Conservation (phyloP, 1,140 invertebrate species). For the Cataglyphis hispanica region DNA sequence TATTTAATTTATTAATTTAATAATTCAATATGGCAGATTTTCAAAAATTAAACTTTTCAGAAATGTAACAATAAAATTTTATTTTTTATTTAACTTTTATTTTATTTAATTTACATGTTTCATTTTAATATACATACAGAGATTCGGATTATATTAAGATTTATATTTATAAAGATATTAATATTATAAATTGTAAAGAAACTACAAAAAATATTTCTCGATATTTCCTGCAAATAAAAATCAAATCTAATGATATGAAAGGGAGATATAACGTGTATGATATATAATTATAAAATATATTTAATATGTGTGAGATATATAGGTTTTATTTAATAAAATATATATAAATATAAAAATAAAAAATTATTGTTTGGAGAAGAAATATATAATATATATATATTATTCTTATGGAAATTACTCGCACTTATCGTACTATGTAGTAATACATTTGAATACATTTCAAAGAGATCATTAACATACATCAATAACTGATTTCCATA, state of each 20-base stretch:
- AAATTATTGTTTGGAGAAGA: background rate
- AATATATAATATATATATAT: background rate
- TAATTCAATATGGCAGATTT: background rate
- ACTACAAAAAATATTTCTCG: background rate
- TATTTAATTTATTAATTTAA: background rate
- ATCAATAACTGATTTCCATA: constrained; percentile 52
- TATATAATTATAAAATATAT: background rate
- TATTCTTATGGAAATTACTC: constrained; percentile 4
- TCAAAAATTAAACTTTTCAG: background rate
- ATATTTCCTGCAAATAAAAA: background rate
- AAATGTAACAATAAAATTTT: background rate
- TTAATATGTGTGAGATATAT: background rate
- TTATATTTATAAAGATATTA: constrained; percentile 4
- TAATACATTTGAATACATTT: constrained; percentile 50
- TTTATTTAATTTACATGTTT: background rate
- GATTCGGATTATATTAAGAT: background rate
- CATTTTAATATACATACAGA: background rate
- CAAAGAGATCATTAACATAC: constrained; percentile 35
- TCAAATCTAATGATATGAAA: background rate
- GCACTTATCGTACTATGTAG: constrained; percentile 13
- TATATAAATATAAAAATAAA: too few relatives aligned
- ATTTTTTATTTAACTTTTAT: background rate
- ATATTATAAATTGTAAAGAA: constrained; percentile 1
- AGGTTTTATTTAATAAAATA: background rate
- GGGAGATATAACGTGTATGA: background rate